Conservation (phyloP, 2,888 invertebrate genomes). For the Psylliodes chrysocephalus region DNA sequence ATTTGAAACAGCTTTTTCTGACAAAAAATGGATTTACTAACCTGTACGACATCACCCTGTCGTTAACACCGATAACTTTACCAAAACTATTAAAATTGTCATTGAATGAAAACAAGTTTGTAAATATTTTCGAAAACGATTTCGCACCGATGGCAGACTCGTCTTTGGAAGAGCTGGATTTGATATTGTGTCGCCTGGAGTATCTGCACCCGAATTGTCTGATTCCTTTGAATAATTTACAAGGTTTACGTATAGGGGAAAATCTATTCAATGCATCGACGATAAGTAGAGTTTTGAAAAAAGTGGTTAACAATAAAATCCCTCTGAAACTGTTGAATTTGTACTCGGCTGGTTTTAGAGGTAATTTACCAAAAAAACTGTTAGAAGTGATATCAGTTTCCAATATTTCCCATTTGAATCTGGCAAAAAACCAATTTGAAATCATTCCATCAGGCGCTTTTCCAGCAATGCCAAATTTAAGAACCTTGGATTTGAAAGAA, state of each 20-base stretch:
- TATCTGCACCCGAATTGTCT: slow-evolving; percentile 67
- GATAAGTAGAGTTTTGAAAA: slow-evolving; percentile 63
- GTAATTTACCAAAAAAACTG: slow-evolving; percentile 64
- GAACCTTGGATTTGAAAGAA: slow-evolving; percentile 68
- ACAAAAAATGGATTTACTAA: slow-evolving; percentile 69
- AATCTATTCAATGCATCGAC: slow-evolving; percentile 66
- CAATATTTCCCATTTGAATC: slow-evolving; percentile 64
- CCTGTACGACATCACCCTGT: slow-evolving; percentile 63
- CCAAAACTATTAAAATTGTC: slow-evolving; percentile 66
- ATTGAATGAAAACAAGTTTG: slow-evolving; percentile 68
- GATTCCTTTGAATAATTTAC: slow-evolving; percentile 64
- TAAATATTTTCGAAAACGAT: slow-evolving; percentile 62
- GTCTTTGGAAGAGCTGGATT: slow-evolving; percentile 63
- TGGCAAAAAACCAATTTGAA: slow-evolving; percentile 70
- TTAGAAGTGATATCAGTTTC: slow-evolving; percentile 67
- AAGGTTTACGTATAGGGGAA: slow-evolving; percentile 66
- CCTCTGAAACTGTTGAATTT: slow-evolving; percentile 66
- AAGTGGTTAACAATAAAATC: slow-evolving; percentile 60
- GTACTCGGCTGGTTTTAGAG: slow-evolving; percentile 68
- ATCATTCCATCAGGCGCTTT: slow-evolving; percentile 66
- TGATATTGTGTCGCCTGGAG: slow-evolving; percentile 68
- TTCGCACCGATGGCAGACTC: slow-evolving; percentile 66
- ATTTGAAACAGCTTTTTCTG: slow-evolving; percentile 66
- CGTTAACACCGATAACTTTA: slow-evolving; percentile 62
- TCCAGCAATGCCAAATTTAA: slow-evolving; percentile 68